Base-by-base conservation (phyloP, 2,797 vertebrate species). In the Halcyon chelicuti region DNA sequence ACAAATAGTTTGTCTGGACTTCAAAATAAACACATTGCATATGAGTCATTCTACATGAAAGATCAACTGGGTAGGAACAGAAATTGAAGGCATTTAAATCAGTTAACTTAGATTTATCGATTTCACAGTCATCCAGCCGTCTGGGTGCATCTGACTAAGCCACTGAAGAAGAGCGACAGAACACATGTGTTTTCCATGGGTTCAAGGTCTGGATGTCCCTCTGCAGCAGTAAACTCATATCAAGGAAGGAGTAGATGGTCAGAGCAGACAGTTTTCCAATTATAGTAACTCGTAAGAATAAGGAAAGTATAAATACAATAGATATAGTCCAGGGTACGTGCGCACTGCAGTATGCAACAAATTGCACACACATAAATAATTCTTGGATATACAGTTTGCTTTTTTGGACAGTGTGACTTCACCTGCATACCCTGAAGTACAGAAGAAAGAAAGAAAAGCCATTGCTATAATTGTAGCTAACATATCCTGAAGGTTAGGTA, bases 151-250 rank as follows among this genome's bases (percentile, higher is more conserved):
- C 80, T 82, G 28, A 25, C 63, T 8, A 4, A 80, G 51, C 8
- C 46, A 37, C 37, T 25, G 51, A 54, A 65, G 60, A 42, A 84
- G 6, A 57, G 21, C 31, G 14, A 12, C 1, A 15, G 23, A 49
- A 58, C 19, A 23, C 21, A 15, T 0, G 0, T 10, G 23, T 52
- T 25, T 31, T 75, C 58, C 29, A 42, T 15, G 26, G 8, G 7
- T 29, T 55, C 26, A 9, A 0, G 23, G 29, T 29, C 46, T 1
- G 8, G 21, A 42, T 16, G 6, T 54, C 16, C 35, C 33, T 9
- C 29, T 80, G 31, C 58, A 78, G 62, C 44, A 74, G 33, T 3
- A 78, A 81, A 66, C 12, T 40, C 44, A 5, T 12, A 21, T 51
- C 65, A 71, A 79, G 31, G 33, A 52, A 66, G 31, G 33, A 86